A percentile compares a stretch with the other conserved stretches of the same genome.
These are phyloP conservation scores for Calonectris borealis DNA, from an alignment of 2,113 vertebrate genomes.

Conservation along the genomic window DNA sequence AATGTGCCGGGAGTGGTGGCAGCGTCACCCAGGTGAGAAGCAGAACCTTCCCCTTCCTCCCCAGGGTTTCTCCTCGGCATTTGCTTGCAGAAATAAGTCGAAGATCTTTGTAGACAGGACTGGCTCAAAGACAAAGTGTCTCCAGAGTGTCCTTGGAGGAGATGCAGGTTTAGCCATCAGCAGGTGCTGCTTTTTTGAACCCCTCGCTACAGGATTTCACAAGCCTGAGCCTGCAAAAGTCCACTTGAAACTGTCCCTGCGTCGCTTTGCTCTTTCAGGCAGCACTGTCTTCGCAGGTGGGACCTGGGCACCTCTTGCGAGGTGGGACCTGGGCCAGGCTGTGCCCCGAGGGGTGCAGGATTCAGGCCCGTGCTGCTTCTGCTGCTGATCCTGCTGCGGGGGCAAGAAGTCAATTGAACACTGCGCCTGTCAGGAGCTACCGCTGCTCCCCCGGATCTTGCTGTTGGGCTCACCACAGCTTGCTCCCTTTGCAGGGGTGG, in stretches of 20 bases:
- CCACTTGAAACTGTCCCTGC: not conserved
- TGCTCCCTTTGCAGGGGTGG: fast-evolving
- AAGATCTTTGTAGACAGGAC: not conserved
- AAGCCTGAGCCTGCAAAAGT: not conserved
- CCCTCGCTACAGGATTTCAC: not conserved
- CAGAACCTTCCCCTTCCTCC: not conserved
- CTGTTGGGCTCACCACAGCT: not conserved
- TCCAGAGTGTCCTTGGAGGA: not conserved
- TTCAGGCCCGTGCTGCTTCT: not conserved
- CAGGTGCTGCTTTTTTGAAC: not conserved
- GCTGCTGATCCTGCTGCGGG: not conserved
- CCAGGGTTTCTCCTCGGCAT: not conserved
- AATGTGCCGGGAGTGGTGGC: not conserved
- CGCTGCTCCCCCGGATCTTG: not conserved
- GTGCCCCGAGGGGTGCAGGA: not conserved
- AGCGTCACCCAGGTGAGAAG: not conserved
- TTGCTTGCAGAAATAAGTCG: not conserved
- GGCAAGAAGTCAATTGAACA: fast-evolving
- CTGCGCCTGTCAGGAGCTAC: not conserved
- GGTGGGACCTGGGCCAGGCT: not conserved
- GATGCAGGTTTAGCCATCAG: not conserved
- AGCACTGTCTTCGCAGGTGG: not conserved
- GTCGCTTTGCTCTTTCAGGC: not conserved
- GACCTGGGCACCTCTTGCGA: not conserved
- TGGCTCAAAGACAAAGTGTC: fast-evolving